Conservation (phyloP, 2,888 invertebrate genomes). For the Nemotelus nigrinus region DNA sequence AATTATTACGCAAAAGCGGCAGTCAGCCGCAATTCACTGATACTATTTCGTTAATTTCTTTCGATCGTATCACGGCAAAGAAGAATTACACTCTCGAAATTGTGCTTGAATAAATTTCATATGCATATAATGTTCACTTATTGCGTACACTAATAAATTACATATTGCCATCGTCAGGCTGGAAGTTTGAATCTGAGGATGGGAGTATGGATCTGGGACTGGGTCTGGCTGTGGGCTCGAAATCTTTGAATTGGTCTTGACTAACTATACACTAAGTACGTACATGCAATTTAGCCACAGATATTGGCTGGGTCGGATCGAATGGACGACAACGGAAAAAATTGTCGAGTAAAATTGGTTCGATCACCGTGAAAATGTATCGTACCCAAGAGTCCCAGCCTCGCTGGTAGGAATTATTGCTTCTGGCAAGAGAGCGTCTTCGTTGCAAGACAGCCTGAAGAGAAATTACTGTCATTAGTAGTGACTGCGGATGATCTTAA, state of each 20-base stretch:
- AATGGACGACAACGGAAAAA: background rate
- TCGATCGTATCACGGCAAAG: constrained; percentile 11
- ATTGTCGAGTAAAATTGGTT: background rate
- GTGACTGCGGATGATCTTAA: constrained; percentile 20
- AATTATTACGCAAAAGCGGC: background rate
- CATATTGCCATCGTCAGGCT: no score
- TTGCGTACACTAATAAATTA: no score
- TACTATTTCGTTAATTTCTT: constrained; percentile 13
- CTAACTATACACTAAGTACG: constrained; percentile 1
- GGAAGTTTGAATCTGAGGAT: no score
- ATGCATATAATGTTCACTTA: background rate
- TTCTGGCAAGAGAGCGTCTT: background rate
- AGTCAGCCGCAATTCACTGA: background rate
- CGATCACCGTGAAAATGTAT: constrained; percentile 9
- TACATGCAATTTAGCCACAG: constrained; percentile 2
- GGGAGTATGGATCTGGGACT: no score
- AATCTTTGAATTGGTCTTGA: no score
- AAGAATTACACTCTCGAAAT: constrained; percentile 3
- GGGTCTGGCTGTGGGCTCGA: no score
- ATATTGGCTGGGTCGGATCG: background rate
- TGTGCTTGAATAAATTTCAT: constrained; percentile 16
- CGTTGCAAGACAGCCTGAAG: constrained; percentile 2
- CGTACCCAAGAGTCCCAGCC: background rate
- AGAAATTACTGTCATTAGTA: constrained; percentile 35
- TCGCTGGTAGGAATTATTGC: constrained; percentile 1